phyloP scores from a whole-genome alignment of 2,888 invertebrate species.

The Elysia crispata region DNA sequence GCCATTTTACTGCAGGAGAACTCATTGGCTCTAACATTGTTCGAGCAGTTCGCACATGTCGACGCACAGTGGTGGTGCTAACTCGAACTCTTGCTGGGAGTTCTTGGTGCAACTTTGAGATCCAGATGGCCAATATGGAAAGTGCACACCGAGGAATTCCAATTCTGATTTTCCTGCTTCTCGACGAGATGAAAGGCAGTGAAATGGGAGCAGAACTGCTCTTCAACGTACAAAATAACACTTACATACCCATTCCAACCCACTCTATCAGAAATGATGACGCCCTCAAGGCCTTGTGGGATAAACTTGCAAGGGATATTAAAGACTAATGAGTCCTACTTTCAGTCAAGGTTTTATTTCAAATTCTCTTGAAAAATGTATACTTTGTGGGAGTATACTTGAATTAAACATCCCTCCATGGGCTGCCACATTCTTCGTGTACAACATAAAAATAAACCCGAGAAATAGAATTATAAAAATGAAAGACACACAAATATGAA shows the following conservation, averaged over 20 bases:
- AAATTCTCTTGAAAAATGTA: no score
- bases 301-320: conserved; percentile 34
- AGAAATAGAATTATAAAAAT: no score
- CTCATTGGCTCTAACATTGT: conserved; percentile 47
- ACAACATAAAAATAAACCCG: no score
- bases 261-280: neutral
- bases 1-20: conserved; percentile 36
- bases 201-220: neutral
- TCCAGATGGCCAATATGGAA: conserved; percentile 51
- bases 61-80: conserved; percentile 47
- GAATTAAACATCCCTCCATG: no score
- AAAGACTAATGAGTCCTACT: neutral
- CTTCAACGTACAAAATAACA: conserved; percentile 31
- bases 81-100: conserved; percentile 28
- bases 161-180: conserved; percentile 44
- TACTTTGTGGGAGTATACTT: no score
- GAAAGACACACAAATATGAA: no score
- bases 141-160: conserved; percentile 28
- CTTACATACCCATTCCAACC: conserved; percentile 22
- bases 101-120: conserved; percentile 46
- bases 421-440: no score
- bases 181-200: conserved; percentile 18
- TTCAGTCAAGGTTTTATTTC: no score
- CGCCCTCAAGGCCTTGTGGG: conserved; percentile 1
- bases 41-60: conserved; percentile 37